Evolutionary conservation across 2,888 invertebrate species (phyloP), one percentile per base, ranked within the genome.

Genomic region (Luperina nickerlii): DNA sequence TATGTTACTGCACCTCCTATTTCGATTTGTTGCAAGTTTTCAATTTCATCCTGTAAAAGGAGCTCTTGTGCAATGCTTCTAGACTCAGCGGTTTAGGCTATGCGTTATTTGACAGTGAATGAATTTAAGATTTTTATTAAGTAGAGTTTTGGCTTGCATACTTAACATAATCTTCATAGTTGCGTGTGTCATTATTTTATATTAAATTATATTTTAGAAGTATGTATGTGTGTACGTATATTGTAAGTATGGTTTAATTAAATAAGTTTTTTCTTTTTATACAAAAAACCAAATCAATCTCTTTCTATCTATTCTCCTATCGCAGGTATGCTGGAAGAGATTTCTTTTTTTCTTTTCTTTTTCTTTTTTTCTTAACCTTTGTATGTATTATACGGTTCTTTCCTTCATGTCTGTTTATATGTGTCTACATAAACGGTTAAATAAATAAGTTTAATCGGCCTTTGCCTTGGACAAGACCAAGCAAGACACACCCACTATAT

Each of bases 401-500:
- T 18, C 18, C 27, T 15, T 27, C 8, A 18, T 18, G 18, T 63
- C 63, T 9, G 63, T 32, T 18, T 62, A 18, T 27, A 15, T 27
- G 27, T 62, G 62, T 32, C 3, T 32, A 63, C 32, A 63, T 63
- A 63, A 32, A 63, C 32, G 1, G 32, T 63, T n/a, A 27, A 62
- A 60, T 13, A 13, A n/a, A 62, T 27, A 62, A 32, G 48, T 48
- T 32, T 32, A 63, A 63, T n/a, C 62, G 4, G 6, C 15, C 7
- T 62, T 15, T 15, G 6, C 27, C n/a, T 32, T 32, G 9, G 13
- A 5, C 5, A 8, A 7, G 15, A 32, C 0, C 57, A 27, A 42
- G 15, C 72, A 32, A 81, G 73, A 45, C 63, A 73, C 79, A 48
- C 79, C 73, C 24, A 57, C 32, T n/a, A 15, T 18, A 42, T 38